Evolutionary conservation across 2,797 vertebrate genomes (phyloP).

Genomic region (Rhabdomys pumilio): DNA sequence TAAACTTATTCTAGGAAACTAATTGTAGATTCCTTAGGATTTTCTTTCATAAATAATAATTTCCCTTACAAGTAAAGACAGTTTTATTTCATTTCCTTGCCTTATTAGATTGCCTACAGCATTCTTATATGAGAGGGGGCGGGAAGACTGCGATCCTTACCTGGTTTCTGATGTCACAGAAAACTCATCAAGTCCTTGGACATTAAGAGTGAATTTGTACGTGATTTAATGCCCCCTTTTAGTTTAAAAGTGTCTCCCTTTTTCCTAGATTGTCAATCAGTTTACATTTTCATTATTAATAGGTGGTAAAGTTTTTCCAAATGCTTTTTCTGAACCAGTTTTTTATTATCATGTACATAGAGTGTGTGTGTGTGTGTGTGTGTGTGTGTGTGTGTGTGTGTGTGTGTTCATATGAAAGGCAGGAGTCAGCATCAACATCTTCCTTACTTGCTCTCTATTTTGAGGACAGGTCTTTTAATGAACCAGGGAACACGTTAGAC

Average conservation of each 20-base stretch:
- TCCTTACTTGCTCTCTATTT: background rate
- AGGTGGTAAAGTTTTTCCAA: background rate
- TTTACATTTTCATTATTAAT: slow-evolving; percentile 14
- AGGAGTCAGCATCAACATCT: background rate
- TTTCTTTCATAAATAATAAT: background rate
- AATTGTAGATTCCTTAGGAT: background rate
- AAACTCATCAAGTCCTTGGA: background rate
- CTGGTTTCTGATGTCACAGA: background rate
- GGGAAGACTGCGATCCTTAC: background rate
- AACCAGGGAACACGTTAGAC: background rate
- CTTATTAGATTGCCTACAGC: background rate
- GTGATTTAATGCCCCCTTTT: background rate
- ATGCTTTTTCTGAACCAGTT: background rate
- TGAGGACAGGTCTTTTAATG: background rate
- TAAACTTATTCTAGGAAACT: background rate
- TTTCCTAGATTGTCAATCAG: background rate
- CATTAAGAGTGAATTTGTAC: background rate
- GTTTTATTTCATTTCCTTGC: background rate
- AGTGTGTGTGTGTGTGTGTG: too few species aligned
- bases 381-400: background rate
- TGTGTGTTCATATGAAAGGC: too few species aligned
- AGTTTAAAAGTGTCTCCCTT: background rate
- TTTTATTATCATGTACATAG: background rate
- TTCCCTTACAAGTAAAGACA: background rate
- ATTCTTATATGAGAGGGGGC: background rate